Evolutionary conservation across 2,888 invertebrate genomes (phyloP), one percentile per base, ranked within the genome.

Genomic region (Cynaeus angustus): DNA sequence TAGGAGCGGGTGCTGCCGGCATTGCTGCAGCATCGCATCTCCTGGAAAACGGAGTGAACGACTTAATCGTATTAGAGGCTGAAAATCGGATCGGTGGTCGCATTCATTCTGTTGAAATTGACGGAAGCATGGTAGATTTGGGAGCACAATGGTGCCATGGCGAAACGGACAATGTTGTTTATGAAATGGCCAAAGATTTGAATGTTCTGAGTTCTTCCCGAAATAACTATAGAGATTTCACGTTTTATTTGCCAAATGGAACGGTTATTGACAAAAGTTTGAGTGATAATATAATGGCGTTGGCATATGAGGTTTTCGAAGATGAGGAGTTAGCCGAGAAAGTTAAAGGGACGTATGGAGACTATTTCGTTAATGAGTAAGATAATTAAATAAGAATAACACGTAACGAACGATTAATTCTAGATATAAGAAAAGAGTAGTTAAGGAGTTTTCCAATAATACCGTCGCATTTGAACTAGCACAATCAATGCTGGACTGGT

Each of bases 1-100:
- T 90, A 66, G 90, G 90, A 66, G 89, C 89, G 38, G 89, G 90
- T 14, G 86, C 87, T 13, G 82, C 89, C 26, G 74, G 74, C 6
- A 83, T 89, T 62, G 86, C 89, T 12, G 88, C 89, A 16, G 88
- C 88, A 14, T 80, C 84, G 9, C 83, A 83, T 66, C 80, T 90
- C 12, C 72, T 86, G 7, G 83, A 87, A 75, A 84, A 83, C 74
- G 87, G 87, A n/a, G 79, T 87, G 9, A 79, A 80, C 37, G 84
- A 88, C 76, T 75, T 90, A 5, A 85, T 80, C 4, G 83, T 90
- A 70, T 81, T 84, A 62, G 85, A 85, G 74, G 85, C 85, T 2
- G 82, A 83, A 75, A 78, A 82, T 68, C 77, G 84, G 33, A 82
- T 85, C 16, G 85, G 85, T 9, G 85, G 85, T 9, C 72, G 85